Evolutionary conservation across 2,888 invertebrate genomes (phyloP).

Genomic region (Polietes domitor): DNA sequence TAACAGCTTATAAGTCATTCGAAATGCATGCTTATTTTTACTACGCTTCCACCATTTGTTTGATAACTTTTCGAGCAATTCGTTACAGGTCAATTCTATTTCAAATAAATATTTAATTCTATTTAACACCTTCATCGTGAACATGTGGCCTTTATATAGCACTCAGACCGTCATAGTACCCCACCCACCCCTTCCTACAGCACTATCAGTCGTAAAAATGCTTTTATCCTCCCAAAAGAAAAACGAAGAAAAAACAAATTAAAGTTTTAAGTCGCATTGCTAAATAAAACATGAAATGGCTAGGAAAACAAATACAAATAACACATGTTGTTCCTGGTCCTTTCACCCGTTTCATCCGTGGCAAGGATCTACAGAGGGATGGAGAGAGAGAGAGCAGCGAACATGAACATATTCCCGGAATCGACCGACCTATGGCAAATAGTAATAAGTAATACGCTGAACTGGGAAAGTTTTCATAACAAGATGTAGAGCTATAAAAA

Average conservation of each 20-base stretch:
- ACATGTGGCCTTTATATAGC: conserved; percentile 14
- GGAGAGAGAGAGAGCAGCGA: no score
- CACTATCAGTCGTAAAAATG: conserved; percentile 28
- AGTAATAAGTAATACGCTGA: conserved; percentile 31
- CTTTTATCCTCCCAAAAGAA: conserved; percentile 16
- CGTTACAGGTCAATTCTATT: background rate
- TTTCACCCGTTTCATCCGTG: no score
- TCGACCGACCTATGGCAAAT: conserved; percentile 27
- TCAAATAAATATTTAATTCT: conserved; percentile 42
- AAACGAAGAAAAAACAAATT: conserved; percentile 35
- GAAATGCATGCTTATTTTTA: no score
- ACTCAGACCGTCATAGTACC: no score
- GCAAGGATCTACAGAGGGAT: background rate
- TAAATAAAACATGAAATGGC: conserved; percentile 28
- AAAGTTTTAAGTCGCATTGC: conserved; percentile 55
- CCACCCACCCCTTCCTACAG: background rate
- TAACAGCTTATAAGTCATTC: no score
- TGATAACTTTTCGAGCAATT: background rate
- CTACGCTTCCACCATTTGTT: no score
- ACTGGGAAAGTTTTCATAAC: conserved; percentile 57
- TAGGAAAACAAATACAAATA: conserved; percentile 33
- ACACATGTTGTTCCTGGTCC: conserved; percentile 59
- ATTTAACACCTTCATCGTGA: conserved; percentile 42
- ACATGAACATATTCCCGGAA: conserved; percentile 27
- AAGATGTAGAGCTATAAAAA: conserved; percentile 61